Percentiles rank a stretch among this genome's conserved stretches.
phyloP scores from a whole-genome alignment of 2,113 vertebrate species.

The Corapipo altera region DNA sequence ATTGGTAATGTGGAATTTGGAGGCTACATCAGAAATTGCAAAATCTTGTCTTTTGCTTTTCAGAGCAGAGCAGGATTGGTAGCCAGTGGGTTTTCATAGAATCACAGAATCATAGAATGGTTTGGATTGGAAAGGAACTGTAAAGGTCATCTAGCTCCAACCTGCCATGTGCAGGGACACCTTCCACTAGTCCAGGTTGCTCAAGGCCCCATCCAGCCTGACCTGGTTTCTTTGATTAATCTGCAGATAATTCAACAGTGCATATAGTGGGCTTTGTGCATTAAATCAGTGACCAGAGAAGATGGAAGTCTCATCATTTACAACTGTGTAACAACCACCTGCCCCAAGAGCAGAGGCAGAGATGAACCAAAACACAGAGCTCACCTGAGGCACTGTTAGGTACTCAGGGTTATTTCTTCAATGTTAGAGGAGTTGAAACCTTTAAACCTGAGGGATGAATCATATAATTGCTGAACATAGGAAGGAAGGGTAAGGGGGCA shows the following conservation, averaged over 20 bases:
- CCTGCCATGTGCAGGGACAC: neutral
- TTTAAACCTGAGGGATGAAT: neutral
- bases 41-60: neutral
- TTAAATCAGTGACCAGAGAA: neutral
- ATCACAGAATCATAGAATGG: neutral
- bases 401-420: too few species aligned
- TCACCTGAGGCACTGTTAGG: neutral
- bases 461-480: neutral
- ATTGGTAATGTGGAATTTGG: neutral
- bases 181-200: neutral
- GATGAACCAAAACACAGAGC: rapidly evolving
- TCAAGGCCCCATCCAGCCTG: neutral
- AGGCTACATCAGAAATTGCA: neutral
- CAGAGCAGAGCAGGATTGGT: neutral
- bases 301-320: neutral
- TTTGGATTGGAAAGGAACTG: neutral
- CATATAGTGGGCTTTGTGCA: neutral
- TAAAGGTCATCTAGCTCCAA: rapidly evolving
- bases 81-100: neutral
- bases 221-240: neutral
- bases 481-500: neutral
- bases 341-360: neutral
- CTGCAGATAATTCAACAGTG: rapidly evolving
- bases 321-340: neutral
- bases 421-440: neutral